phyloP scores from a whole-genome alignment of 2,113 vertebrate genomes.

The Miniopterus natalensis region DNA sequence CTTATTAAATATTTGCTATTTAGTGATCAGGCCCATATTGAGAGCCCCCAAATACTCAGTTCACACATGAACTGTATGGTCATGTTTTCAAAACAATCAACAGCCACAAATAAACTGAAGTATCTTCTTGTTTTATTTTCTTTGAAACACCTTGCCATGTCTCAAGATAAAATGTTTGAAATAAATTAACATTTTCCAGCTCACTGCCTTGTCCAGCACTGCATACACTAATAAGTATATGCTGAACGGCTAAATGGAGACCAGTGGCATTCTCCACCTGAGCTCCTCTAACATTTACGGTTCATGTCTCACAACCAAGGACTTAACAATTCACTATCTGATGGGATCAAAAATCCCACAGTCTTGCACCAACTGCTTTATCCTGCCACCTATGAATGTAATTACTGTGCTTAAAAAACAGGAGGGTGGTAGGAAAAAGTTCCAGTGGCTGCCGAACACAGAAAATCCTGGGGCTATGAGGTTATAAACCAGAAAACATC shows the following conservation, averaged over 20 bases:
- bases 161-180: constrained; percentile 26
- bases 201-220: background rate
- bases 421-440: background rate
- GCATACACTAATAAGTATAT: background rate
- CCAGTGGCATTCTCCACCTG: background rate
- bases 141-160: constrained; percentile 3
- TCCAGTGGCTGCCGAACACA: background rate
- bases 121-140: background rate
- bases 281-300: background rate
- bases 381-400: constrained; percentile 39
- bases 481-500: constrained; percentile 21
- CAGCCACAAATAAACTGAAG: background rate
- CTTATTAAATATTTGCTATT: background rate
- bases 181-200: background rate
- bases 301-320: background rate
- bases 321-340: background rate
- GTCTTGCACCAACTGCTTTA: background rate
- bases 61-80: background rate
- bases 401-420: background rate
- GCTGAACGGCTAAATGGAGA: background rate
- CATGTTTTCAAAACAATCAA: background rate
- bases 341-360: background rate
- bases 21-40: background rate
- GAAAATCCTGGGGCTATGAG: background rate
- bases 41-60: background rate